Evolutionary conservation across 2,113 vertebrate species (phyloP), one percentile per base, ranked within the genome.

Genomic region (Sciurus niger): DNA sequence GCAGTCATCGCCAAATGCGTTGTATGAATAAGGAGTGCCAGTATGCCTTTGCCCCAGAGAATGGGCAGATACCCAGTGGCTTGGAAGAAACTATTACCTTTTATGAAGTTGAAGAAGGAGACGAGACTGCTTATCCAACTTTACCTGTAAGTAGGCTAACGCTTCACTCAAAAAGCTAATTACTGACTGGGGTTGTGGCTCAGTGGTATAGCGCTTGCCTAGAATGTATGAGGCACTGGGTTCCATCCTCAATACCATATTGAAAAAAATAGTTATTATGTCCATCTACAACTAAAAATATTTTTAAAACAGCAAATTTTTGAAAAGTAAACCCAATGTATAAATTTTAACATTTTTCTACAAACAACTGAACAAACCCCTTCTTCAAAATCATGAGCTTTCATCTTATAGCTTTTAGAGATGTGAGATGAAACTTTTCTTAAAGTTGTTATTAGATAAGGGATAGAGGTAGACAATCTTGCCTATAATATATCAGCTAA

Each of bases 21-120:
- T 98, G 98, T 43, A 95, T 98, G 67, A 99, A 98, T 96, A 99
- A 99, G 93, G 99, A 99, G 37, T 99, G 98, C 95, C 99, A 99
- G 92, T 99, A 98, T 68, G 98, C 98, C 46, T 99, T 98, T 89
- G 93, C 97, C 34, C 92, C 99, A 0, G 98, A 97, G 76, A 97
- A 76, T 55, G 99, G 97, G 20, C 99, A 99, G n/a, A 98, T 99
- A 55, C 96, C 98, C 22, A 97, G 98, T 37, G 98, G 98, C 34
- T 94, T 99, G 73, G 99, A 99, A 94, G 99, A 98, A 94, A 93
- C 98, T 0, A 95, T 99, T 76, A 97, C 98, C 37, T 99, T 98
- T 96, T 99, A 99, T 98, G 98, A 99, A 90, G 97, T 99, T 78
- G 98, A 99, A 98, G 99, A 99, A 94, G 98, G 98, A 0, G 96